Base-by-base conservation (phyloP, 1,140 invertebrate species). In the Vollenhovia emeryi region DNA sequence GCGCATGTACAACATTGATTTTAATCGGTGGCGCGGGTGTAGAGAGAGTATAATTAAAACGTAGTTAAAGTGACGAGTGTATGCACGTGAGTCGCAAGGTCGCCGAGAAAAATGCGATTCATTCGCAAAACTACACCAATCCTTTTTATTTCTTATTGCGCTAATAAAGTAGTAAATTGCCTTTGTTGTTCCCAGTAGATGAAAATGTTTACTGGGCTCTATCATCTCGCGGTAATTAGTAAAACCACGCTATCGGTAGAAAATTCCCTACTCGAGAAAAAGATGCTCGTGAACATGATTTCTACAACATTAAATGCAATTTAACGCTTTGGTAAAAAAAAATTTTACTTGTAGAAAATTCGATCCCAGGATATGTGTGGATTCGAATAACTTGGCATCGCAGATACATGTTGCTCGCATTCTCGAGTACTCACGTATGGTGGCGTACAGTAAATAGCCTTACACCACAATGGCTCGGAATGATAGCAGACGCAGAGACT, bases 401-500 rank as follows among this genome's bases (percentile, higher is more conserved):
- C 9, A 50, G 1, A 33, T 30, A 68, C 5, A 24, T 36, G 33
- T 43, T 40, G 8, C n/a, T 60, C 24, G 0, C 4, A 75, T 75
- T 60, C 9, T 40, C 30, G 4, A 8, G 7, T 92, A 96, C 97
- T 97, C 91, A 98, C 97, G 93, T 97, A 97, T 80, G 97, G 97
- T 62, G 97, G 97, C 89, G 97, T 96, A 92, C 98, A 98, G 94
- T 97, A 97, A 86, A 98, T 98, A 13, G 97, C 97, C 92, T 97
- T 97, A 94, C 98, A 98, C 97, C 97, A 98, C 95, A 97, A 97
- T 68, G 97, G 97, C 91, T 97, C 96, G 18, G 97, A 97, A 93
- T 98, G 96, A 93, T 98, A 97, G 94, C 98, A 98, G 21, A 97
- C 97, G 92, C 98, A 98, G 79, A 97, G 96, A 59, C 97, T 97